Evolutionary conservation across 2,797 vertebrate species (phyloP).

Genomic region (Morelia viridis): DNA sequence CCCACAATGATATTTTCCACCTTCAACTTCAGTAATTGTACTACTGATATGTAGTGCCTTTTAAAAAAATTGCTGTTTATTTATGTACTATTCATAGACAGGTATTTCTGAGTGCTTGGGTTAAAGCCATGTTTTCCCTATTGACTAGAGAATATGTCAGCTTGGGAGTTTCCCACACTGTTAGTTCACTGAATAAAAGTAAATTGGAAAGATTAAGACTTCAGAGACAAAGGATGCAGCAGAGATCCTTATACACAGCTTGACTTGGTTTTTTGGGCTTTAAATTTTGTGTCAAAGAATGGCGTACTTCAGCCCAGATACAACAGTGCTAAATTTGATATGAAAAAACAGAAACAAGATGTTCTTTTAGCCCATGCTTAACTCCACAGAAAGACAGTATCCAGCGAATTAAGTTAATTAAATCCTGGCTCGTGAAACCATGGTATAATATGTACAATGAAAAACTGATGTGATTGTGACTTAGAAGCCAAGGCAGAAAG

Average conservation of each 20-base stretch:
- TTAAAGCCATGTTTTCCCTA: constrained; percentile 4
- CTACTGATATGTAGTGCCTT: not conserved
- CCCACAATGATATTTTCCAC: not conserved
- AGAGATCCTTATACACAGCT: not conserved
- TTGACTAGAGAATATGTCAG: not conserved
- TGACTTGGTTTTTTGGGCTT: not conserved
- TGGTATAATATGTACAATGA: not conserved
- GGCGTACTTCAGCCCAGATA: not conserved
- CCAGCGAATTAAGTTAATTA: not conserved
- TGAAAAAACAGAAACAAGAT: not conserved
- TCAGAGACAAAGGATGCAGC: not conserved
- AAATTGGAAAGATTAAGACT: not conserved
- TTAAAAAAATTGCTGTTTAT: constrained; percentile 10
- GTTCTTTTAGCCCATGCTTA: too few species aligned
- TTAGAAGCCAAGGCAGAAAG: not conserved
- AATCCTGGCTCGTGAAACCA: not conserved
- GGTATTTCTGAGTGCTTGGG: constrained; percentile 3
- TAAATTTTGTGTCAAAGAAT: not conserved
- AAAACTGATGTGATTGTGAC: not conserved
- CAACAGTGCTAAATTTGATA: not conserved
- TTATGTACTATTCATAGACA: not conserved
- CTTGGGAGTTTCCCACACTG: not conserved
- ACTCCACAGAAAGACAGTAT: not conserved
- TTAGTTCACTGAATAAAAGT: not conserved
- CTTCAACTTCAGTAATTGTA: not conserved